A percentile compares a stretch with the other conserved stretches of the same genome.
These are phyloP conservation scores for Bombus ignitus DNA, from an alignment of 1,140 invertebrate genomes.

Conservation along the genomic window DNA sequence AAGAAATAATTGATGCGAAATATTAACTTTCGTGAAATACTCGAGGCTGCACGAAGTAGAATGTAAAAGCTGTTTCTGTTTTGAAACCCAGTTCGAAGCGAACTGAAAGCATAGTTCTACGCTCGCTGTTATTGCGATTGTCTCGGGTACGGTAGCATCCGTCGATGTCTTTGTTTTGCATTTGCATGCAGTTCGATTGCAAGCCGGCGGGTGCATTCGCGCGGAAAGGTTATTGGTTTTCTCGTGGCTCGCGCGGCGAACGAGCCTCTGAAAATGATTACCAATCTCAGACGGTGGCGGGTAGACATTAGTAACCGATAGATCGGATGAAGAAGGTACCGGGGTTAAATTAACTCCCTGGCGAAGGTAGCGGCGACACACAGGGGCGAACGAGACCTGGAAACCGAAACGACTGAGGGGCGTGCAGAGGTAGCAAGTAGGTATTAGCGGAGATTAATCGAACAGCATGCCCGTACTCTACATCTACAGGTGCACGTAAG, in stretches of 20 bases:
- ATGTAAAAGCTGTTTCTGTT: constrained; percentile 34
- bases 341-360: constrained; percentile 71
- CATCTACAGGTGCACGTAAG: constrained; percentile 59
- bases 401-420: constrained; percentile 54
- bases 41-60: constrained; percentile 18
- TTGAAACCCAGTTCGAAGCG: constrained; percentile 13
- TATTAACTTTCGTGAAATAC: neutral
- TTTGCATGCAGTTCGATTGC: neutral
- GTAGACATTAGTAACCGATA: constrained; percentile 71
- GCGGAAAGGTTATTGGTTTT: constrained; percentile 41
- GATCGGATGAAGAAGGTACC: constrained; percentile 57
- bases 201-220: neutral
- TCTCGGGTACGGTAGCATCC: neutral
- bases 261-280: constrained; percentile 72
- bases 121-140: neutral
- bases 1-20: neutral
- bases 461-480: constrained; percentile 57
- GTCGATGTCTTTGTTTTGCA: neutral
- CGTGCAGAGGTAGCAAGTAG: constrained; percentile 69
- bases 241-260: constrained; percentile 53
- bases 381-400: constrained; percentile 59
- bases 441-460: constrained; percentile 77
- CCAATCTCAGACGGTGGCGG: constrained; percentile 59
- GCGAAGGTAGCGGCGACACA: constrained; percentile 55
- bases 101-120: constrained; percentile 17